A percentile compares a stretch with the other conserved stretches of the same genome.
Evolutionary conservation across 2,797 vertebrate species (phyloP).

Genomic region (Hafferia zeledoni): DNA sequence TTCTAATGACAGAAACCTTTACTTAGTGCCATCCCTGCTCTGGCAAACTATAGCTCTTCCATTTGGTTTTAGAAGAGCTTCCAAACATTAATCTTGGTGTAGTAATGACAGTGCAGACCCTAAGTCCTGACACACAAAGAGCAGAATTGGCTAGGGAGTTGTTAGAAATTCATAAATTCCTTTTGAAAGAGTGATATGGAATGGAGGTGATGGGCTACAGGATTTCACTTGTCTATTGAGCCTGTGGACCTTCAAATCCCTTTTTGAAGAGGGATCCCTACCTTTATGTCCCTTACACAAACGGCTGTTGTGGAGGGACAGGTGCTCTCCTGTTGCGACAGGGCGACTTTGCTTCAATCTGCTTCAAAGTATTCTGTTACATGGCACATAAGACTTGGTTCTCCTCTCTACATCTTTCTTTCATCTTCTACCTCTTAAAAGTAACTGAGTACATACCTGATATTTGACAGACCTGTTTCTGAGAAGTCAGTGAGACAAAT

Average conservation of each 20-base stretch:
- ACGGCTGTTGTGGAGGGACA: not conserved
- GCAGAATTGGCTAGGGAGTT: not conserved
- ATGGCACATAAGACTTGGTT: not conserved
- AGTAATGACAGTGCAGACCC: not conserved
- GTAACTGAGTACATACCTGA: too few relatives aligned
- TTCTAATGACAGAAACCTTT: not conserved
- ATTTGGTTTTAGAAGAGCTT: not conserved
- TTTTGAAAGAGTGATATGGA: not conserved
- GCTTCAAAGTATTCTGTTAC: not conserved
- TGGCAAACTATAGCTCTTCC: not conserved
- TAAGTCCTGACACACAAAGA: not conserved
- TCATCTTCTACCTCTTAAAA: not conserved
- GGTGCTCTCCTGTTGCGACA: not conserved
- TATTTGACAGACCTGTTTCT: not conserved
- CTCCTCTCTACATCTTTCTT: not conserved
- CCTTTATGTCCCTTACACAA: not conserved
- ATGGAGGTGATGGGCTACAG: not conserved
- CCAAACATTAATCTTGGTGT: not conserved
- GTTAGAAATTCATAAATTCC: not conserved
- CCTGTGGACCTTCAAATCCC: not conserved
- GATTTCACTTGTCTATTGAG: not conserved
- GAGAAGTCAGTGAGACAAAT: not conserved
- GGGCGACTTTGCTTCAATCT: not conserved
- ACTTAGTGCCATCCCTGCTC: not conserved
- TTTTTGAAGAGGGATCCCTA: not conserved